Base-by-base conservation (phyloP, 2,113 vertebrate genomes). In the Galbula dea region DNA sequence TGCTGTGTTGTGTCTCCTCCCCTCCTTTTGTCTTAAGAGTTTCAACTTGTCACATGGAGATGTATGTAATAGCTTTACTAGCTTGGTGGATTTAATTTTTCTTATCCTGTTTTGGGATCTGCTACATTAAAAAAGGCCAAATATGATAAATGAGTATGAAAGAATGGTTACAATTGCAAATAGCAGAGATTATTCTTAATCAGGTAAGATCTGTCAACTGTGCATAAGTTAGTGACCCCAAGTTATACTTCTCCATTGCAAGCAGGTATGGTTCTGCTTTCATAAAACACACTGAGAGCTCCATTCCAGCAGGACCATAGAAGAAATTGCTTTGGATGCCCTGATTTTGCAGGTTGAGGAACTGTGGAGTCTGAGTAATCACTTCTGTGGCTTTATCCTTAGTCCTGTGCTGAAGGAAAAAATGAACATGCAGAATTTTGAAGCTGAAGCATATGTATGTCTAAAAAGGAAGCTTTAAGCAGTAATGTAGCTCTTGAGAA, bases 231-330 rank as follows among this genome's bases (percentile, higher is more conserved):
- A 15, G 20, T 81, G 55, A 58, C 23, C n/a, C 6, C 21, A 49
- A 74, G 6, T 6, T 8, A 2, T 66, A 26, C 45, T 45, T 91
- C 15, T 19, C 13, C 7, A 11, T 43, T 46, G 20, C 52, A 85
- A 72, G 34, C 10, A 46, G 37, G 37, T 30, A 24, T 1, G 2
- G 7, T 12, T 61, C 32, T 59, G n/a, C 18, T 26, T 80, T 26
- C n/a, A 49, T 49, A 52, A 45, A 54, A 29, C 3, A 8, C n/a
- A n/a, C 12, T 1, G 4, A 32, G 11, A 83, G 21, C 7, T 51
- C 21, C 4, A 12, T 76, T 83, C 22, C 15, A 51, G 18, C 10
- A 51, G 12, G 5, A 4, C 1, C 1, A 0, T 30, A 34, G 59
- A 86, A 72, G 45, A 63, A 77, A 54, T 19, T 0, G 23, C 12